phyloP scores from a whole-genome alignment of 1,140 invertebrate genomes.

The Stegodyphus dumicola region DNA sequence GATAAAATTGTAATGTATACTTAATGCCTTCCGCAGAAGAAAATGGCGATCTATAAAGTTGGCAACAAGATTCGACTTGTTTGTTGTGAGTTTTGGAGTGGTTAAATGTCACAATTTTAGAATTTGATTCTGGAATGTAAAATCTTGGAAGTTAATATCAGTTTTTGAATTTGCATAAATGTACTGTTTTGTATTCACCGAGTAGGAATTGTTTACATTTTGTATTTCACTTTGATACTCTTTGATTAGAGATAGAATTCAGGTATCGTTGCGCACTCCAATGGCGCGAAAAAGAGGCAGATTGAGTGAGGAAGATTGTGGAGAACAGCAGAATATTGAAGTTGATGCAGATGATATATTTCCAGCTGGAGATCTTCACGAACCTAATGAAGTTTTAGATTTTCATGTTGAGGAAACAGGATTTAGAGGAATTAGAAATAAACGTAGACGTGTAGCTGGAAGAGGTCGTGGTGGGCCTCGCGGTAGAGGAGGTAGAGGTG shows the following conservation, averaged over 20 bases:
- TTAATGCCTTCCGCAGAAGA: too few relatives aligned
- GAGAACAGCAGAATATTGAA: slow-evolving; percentile 44
- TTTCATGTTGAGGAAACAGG: slow-evolving; percentile 45
- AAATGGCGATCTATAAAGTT: too few relatives aligned
- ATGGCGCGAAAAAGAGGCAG: slow-evolving; percentile 56
- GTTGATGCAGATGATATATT: slow-evolving; percentile 61
- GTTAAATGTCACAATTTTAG: too few relatives aligned
- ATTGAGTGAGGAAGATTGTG: slow-evolving; percentile 51
- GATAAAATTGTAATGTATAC: too few relatives aligned
- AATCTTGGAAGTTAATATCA: too few relatives aligned
- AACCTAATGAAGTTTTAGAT: slow-evolving; percentile 43
- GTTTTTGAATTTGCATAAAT: too few relatives aligned
- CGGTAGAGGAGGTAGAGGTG: slow-evolving; percentile 37
- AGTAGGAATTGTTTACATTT: too few relatives aligned
- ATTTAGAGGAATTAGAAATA: slow-evolving; percentile 45
- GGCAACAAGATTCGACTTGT: too few relatives aligned
- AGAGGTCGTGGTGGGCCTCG: slow-evolving; percentile 22
- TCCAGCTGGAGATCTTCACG: slow-evolving; percentile 53
- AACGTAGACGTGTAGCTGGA: slow-evolving; percentile 34
- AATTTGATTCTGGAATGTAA: too few relatives aligned
- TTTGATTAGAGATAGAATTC: background rate
- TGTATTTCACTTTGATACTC: too few relatives aligned
- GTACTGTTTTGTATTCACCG: too few relatives aligned
- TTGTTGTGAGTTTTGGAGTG: too few relatives aligned
- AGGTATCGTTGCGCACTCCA: background rate